Evolutionary conservation across 2,888 invertebrate genomes (phyloP).

Genomic region (Perdita meconis): DNA sequence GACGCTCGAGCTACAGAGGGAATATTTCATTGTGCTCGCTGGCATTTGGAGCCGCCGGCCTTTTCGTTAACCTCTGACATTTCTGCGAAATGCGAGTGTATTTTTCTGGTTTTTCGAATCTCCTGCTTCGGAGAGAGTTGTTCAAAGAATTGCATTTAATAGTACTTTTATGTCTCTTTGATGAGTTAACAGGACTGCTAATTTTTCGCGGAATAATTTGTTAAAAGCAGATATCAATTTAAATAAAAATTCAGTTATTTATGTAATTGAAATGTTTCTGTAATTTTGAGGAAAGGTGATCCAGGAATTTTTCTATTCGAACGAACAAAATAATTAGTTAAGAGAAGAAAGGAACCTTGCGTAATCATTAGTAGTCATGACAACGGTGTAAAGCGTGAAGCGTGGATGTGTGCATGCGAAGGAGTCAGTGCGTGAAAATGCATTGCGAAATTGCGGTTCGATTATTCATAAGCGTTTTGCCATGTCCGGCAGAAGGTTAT

Average conservation of each 20-base stretch:
- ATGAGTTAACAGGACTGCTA: too few relatives aligned
- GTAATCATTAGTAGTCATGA: too few relatives aligned
- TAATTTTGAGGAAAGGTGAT: too few relatives aligned
- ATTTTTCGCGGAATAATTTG: too few relatives aligned
- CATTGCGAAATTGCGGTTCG: conserved; percentile 13
- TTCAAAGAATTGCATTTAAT: too few relatives aligned
- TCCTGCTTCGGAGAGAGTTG: neutral
- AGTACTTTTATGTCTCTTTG: neutral
- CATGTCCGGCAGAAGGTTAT: conserved; percentile 38
- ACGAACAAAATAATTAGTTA: too few relatives aligned
- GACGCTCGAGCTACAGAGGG: neutral
- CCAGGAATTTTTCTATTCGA: too few relatives aligned
- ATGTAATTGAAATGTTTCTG: too few relatives aligned
- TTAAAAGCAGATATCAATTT: too few relatives aligned
- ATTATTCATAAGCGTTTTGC: conserved; percentile 46
- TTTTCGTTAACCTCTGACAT: neutral
- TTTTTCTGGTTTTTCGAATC: neutral
- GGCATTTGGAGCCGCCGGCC: neutral
- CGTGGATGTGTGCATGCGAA: neutral
- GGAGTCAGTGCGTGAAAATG: conserved; percentile 24
- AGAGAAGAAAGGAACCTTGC: too few relatives aligned
- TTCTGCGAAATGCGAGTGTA: neutral
- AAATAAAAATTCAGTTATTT: too few relatives aligned
- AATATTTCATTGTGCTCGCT: neutral
- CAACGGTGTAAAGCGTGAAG: neutral